Evolutionary conservation across 2,797 vertebrate species (phyloP), one percentile per base, ranked within the genome.

Genomic region (Falco columbarius): DNA sequence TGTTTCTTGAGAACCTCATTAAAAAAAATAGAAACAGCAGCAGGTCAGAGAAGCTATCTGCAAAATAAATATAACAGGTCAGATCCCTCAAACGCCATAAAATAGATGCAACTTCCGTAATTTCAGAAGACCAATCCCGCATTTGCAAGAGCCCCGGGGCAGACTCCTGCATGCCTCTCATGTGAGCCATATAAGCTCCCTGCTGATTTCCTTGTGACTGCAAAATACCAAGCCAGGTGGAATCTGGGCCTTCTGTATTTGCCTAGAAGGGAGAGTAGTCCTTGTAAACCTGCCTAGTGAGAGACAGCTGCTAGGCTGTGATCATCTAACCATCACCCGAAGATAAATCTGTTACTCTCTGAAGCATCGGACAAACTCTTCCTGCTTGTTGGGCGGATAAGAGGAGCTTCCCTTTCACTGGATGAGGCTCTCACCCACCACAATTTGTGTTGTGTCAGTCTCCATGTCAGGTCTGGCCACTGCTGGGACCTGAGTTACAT

Each of bases 231-330:
- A 74, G 58, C 89, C 89, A 95, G 75, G 75, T 93, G 89, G 81
- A 96, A 97, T 90, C 54, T 84, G 55, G 79, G 34, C 65, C 21
- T 93, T 74, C 67, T 79, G 46, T 77, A 75, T 85, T 86, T 95
- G 93, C 95, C 95, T 68, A 34, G 86, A 91, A 95, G 95, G 94
- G 30, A 95, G 26, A 96, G 38, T 7, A 94, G 68, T 95, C 83
- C 89, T 87, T 83, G 81, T 81, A 90, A 94, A 90, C 46, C 51
- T 77, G 77, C 67, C 90, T 55, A 67, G 74, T 56, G 67, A 94
- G 71, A 49, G 68, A 67, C 76, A 90, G 90, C 88, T 96, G 81
- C 70, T 80, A 56, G 42, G 46, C 6, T 85, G 77, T 47, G 61
- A 65, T 87, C 71, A 91, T 49, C 74, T 62, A 87, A 65, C 56